Conservation (phyloP, 2,888 invertebrate species). For the Acronicta aceris region DNA sequence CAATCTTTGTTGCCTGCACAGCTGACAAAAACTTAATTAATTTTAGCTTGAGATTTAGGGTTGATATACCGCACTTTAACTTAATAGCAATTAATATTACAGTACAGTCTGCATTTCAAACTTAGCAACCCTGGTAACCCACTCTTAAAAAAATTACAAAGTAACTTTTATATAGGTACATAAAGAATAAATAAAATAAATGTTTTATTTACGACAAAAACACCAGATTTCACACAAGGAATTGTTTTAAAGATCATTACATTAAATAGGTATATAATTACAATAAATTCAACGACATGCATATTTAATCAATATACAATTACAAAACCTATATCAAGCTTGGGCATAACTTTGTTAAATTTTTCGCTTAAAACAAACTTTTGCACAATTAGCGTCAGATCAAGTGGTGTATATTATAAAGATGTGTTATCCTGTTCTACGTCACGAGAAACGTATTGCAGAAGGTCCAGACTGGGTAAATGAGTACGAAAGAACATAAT, state of each 20-base stretch:
- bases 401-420: slow-evolving; percentile 26
- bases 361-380: slow-evolving; percentile 47
- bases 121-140: too few species aligned
- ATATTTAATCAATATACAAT: slow-evolving; percentile 44
- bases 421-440: slow-evolving; percentile 27
- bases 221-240: slow-evolving; percentile 13
- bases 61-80: too few species aligned
- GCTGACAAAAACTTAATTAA: too few species aligned
- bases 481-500: background rate
- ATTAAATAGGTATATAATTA: slow-evolving; percentile 22
- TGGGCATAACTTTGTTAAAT: slow-evolving; percentile 35
- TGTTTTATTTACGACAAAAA: slow-evolving; percentile 6
- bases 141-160: too few species aligned
- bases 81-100: too few species aligned
- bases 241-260: slow-evolving; percentile 18
- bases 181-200: background rate
- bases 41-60: too few species aligned
- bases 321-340: slow-evolving; percentile 38
- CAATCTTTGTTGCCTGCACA: too few species aligned
- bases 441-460: background rate
- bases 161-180: too few species aligned
- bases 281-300: slow-evolving; percentile 27
- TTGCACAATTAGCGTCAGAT: slow-evolving; percentile 48
- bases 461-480: slow-evolving; percentile 17
- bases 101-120: too few species aligned